Conservation (phyloP, 2,113 vertebrate species). For the Dasyurus viverrinus region DNA sequence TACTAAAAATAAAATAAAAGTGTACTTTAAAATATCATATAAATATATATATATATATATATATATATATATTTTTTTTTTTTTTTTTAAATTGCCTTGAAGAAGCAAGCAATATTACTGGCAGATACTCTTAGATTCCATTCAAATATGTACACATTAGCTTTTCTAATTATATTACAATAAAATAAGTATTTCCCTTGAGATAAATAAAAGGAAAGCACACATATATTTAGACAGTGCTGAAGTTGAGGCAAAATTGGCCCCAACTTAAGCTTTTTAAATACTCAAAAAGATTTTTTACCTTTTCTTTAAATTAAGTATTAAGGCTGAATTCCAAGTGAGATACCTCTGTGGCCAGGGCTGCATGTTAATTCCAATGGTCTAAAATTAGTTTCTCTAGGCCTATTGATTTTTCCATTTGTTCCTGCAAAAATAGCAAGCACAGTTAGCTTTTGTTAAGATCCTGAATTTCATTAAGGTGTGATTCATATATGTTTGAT, state of each 20-base stretch:
- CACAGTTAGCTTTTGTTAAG: neutral
- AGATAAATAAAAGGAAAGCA: neutral
- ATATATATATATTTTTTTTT: too few relatives aligned
- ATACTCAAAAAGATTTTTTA: neutral
- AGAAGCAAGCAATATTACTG: neutral
- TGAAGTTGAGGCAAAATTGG: neutral
- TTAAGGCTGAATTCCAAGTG: neutral
- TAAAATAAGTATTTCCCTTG: neutral
- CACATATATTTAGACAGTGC: neutral
- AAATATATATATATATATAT: too few relatives aligned
- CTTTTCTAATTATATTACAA: neutral
- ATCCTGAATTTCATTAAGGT: neutral
- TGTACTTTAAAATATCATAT: neutral
- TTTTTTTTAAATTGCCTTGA: neutral
- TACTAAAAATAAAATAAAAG: neutral
- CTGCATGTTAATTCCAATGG: neutral
- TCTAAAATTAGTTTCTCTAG: neutral
- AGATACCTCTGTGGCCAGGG: neutral
- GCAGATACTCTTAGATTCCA: neutral
- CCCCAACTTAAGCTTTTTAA: neutral
- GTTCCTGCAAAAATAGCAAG: neutral
- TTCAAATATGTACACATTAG: neutral
- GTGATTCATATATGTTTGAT: neutral
- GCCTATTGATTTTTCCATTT: neutral
- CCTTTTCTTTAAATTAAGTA: neutral